These are phyloP conservation scores for Andricus curvator DNA, from an alignment of 2,888 invertebrate genomes.

Conservation along the genomic window DNA sequence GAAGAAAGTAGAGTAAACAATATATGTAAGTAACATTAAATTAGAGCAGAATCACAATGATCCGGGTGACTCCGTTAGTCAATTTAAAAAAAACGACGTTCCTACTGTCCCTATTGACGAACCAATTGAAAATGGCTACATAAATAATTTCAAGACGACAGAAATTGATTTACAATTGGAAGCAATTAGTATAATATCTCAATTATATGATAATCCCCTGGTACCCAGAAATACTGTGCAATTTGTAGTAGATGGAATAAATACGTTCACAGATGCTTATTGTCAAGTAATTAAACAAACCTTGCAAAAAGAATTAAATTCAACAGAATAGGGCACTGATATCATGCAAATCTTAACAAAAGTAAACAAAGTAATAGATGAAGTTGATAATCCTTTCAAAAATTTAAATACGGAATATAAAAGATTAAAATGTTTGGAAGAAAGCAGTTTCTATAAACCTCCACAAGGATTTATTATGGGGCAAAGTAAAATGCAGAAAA, in stretches of 20 bases:
- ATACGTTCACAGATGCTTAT: neutral
- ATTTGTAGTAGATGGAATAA: neutral
- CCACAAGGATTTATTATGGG: constrained; percentile 22
- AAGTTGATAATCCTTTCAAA: constrained; percentile 36
- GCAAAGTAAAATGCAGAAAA: neutral
- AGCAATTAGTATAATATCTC: neutral
- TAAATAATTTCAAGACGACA: neutral
- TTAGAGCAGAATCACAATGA: neutral
- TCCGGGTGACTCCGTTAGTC: neutral
- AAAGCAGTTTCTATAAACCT: constrained; percentile 24
- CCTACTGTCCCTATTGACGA: neutral
- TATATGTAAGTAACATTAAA: neutral
- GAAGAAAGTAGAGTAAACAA: neutral
- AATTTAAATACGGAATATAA: constrained; percentile 27
- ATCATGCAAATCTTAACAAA: neutral
- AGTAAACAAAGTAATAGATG: constrained; percentile 6
- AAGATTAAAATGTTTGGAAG: constrained; percentile 34
- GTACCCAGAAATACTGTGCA: neutral
- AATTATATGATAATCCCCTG: neutral
- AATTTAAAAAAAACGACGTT: neutral
- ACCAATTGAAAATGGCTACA: neutral
- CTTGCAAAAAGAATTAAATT: too few species aligned
- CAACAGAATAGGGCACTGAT: too few species aligned
- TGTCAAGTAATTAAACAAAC: too few species aligned
- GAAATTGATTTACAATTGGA: neutral